Base-by-base conservation (phyloP, 2,113 vertebrate species). In the Sarotherodon lohbergeri region DNA sequence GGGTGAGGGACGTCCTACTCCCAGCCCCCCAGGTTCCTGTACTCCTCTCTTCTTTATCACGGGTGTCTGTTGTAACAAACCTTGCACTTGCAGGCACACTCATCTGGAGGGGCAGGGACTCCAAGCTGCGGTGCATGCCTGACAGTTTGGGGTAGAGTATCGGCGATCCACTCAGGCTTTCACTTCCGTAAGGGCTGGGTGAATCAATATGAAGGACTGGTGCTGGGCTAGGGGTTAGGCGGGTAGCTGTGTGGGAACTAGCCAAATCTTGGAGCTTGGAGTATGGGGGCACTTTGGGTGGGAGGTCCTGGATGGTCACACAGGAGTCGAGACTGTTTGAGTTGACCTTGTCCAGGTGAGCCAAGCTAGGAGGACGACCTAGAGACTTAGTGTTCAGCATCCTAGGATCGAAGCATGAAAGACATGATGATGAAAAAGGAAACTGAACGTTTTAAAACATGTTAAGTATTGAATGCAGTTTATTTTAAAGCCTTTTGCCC, bases 121-220 rank as follows among this genome's bases (percentile, higher is more conserved):
- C 99, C 98, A 99, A 97, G 95, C 99, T 99, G 92, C 98, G 97
- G 95, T 99, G 98, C 93, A 98, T 96, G 76, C 97, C 93, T 0
- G 98, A 98, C 90, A 99, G 97, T 91, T 99, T 99, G 50, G 98
- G 95, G 93, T 99, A 98, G 87, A 99, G 98, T 93, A 98, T 96
- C 2, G 97, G 97, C 12, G 98, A 98, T 29, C 96, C 95, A 0
- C 97, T 96, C 95, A 99, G 96, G 89, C 97, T 97, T 91, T 98
- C 98, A 7, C 93, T 94, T 57, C 97, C 97, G 93, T 98, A 99
- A 89, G 97, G 98, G 94, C 97, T 97, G 27, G 97, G 97, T 0
- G 98, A 99, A 90, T 99, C 98, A 89, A 99, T 98, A 91, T 99
- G 98, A 86, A 99, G 98, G 88, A 99, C 96, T 4, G 99, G 99